Evolutionary conservation across 2,113 vertebrate genomes (phyloP).

Genomic region (Etheostoma spectabile): DNA sequence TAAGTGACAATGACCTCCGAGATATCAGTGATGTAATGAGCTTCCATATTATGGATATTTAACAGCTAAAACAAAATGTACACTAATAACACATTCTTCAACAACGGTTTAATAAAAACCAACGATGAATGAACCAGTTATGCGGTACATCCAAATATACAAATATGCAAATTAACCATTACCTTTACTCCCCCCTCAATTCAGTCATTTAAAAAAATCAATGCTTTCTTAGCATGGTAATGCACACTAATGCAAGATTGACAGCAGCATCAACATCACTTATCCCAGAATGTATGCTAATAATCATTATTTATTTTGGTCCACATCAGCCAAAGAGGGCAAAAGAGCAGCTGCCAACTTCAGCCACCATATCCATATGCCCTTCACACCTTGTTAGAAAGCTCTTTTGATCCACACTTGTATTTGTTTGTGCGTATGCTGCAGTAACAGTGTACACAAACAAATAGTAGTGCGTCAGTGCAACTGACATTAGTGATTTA

Average conservation of each 20-base stretch:
- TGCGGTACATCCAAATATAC: too few relatives aligned
- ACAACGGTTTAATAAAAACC: background rate
- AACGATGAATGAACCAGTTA: background rate
- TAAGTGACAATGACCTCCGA: background rate
- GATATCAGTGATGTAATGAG: background rate
- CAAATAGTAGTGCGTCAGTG: background rate
- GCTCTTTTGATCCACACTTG: background rate
- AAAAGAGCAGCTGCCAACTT: background rate
- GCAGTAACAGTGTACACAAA: background rate
- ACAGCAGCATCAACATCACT: background rate
- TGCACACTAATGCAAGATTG: background rate
- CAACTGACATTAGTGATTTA: background rate
- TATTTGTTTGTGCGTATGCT: too few relatives aligned
- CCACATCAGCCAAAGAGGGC: background rate
- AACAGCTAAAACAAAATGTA: background rate
- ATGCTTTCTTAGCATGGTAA: background rate
- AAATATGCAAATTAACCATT: background rate
- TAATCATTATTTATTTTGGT: background rate
- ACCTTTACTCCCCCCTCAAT: background rate
- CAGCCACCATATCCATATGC: background rate
- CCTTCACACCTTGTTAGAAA: background rate
- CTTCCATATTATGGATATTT: background rate
- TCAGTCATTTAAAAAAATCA: background rate
- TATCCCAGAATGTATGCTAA: background rate
- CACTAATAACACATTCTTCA: background rate